phyloP scores from a whole-genome alignment of 2,113 vertebrate species.

The Chaenogobius annularis region DNA sequence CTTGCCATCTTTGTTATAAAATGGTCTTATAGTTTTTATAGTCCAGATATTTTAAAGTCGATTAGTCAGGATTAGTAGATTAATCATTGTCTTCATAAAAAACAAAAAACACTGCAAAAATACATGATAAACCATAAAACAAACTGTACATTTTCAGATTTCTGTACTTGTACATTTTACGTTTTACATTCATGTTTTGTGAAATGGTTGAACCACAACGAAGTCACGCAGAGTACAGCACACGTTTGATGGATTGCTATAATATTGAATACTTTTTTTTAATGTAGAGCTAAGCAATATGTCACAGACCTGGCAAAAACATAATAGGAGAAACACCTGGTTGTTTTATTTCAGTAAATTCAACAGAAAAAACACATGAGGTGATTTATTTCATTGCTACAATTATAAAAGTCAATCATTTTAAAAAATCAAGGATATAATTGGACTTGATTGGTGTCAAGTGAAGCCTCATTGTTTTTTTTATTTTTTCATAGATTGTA shows the following conservation, averaged over 20 bases:
- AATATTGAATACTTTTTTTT: neutral
- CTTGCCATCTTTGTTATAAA: too few relatives aligned
- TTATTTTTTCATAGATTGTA: neutral
- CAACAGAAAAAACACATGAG: neutral
- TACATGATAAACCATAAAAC: too few relatives aligned
- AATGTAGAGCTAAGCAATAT: too few relatives aligned
- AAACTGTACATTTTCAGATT: too few relatives aligned
- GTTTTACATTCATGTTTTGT: neutral
- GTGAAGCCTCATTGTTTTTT: neutral
- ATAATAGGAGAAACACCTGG: neutral
- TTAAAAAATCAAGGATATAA: neutral
- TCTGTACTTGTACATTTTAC: too few relatives aligned
- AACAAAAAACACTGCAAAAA: too few relatives aligned
- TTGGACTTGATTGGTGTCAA: conserved; percentile 1
- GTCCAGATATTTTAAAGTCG: too few relatives aligned
- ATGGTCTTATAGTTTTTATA: too few relatives aligned
- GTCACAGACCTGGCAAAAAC: neutral
- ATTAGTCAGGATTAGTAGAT: too few relatives aligned
- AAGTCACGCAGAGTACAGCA: neutral
- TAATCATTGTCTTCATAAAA: too few relatives aligned
- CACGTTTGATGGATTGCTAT: neutral
- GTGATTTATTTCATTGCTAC: neutral
- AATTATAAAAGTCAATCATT: neutral
- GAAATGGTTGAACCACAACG: neutral
- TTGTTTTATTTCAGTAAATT: neutral